phyloP scores from a whole-genome alignment of 2,113 vertebrate species.

The Andinoacara biseriatus region DNA sequence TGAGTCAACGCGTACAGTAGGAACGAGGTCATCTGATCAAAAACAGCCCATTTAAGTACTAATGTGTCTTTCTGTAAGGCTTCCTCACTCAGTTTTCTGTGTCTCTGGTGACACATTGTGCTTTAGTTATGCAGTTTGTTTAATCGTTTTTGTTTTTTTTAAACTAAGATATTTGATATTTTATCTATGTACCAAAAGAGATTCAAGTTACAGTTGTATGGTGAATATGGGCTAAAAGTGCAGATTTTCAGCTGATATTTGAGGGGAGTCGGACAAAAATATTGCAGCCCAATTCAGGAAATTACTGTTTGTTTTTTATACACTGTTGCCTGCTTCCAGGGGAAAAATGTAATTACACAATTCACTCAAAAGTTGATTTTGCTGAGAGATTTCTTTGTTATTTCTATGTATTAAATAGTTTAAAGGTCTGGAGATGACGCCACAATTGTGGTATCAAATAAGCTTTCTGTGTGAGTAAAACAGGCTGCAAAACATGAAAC shows the following conservation, averaged over 20 bases:
- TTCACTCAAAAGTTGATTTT: neutral
- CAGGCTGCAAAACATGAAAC: neutral
- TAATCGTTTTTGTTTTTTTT: neutral
- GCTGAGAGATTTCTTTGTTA: neutral
- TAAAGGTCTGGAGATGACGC: neutral
- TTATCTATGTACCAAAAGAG: neutral
- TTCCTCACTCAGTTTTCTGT: neutral
- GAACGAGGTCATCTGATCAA: neutral
- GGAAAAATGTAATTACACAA: neutral
- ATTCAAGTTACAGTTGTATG: neutral
- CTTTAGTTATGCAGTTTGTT: neutral
- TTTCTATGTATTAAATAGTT: neutral
- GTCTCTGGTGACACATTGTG: neutral
- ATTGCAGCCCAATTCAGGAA: neutral
- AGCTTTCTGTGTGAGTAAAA: neutral
- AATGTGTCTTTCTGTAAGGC: neutral
- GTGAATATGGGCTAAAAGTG: neutral
- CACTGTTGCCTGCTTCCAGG: accelerated
- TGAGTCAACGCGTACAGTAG: neutral
- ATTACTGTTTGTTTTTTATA: neutral
- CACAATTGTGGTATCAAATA: neutral
- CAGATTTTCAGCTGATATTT: neutral
- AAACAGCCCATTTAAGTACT: neutral
- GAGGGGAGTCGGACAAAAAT: neutral
- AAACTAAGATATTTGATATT: neutral